Percentiles rank a stretch among this genome's conserved stretches.
These are phyloP conservation scores for Rhamphomyia laevipes DNA, from an alignment of 2,888 invertebrate genomes.

Conservation along the genomic window DNA sequence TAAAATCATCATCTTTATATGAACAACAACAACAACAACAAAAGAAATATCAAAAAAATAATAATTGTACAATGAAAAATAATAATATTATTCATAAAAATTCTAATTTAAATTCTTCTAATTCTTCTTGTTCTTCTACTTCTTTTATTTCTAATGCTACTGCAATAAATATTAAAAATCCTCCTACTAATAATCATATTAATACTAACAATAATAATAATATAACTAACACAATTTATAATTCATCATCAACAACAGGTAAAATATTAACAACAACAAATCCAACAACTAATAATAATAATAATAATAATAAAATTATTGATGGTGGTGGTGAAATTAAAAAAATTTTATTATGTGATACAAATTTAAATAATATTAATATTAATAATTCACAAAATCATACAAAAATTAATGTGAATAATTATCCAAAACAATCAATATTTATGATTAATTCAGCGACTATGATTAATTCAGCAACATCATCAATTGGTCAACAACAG, in stretches of 20 bases:
- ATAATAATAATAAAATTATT: not conserved
- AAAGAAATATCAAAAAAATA: no score
- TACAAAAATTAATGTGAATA: constrained; percentile 8
- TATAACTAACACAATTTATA: no score
- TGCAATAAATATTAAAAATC: constrained; percentile 9
- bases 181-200: constrained; percentile 6
- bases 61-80: no score
- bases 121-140: constrained; percentile 8
- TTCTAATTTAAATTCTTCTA: constrained; percentile 1
- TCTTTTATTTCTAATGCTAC: constrained; percentile 15
- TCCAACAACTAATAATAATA: constrained; percentile 15
- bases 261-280: constrained; percentile 11
- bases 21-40: no score
- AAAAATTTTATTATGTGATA: constrained; percentile 2
- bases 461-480: constrained; percentile 18
- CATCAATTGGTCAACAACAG: constrained; percentile 7
- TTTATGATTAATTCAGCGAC: constrained; percentile 21
- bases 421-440: constrained; percentile 9
- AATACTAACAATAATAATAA: not conserved
- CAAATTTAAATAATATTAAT: constrained; percentile 5
- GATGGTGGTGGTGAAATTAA: not conserved
- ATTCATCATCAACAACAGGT: no score
- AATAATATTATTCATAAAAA: no score
- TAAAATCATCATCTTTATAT: no score
- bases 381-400: constrained; percentile 7